Base-by-base conservation (phyloP, 1,140 invertebrate genomes). In the Pogonognathellus flavescens region DNA sequence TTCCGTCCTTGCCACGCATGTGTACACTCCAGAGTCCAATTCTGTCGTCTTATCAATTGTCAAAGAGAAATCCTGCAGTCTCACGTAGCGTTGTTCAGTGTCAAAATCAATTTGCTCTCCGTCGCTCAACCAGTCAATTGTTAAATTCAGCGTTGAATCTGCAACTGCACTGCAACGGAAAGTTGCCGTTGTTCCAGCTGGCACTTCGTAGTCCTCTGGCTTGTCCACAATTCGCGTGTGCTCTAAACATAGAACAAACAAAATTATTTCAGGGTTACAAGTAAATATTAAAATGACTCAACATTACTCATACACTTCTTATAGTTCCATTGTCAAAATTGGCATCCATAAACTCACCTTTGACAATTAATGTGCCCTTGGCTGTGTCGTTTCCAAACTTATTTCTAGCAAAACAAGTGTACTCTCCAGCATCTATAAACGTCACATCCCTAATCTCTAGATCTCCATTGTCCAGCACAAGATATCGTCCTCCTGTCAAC, bases 11-110 rank as follows among this genome's bases (percentile, higher is more conserved):
- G 98, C 98, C n/a, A 98, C 93, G 91, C 98, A 99, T 0, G 97
- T 99, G 89, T 99, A 99, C 70, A 93, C 94, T 14, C 97, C 98
- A 11, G 98, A 98, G 91, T 99, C 97, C 81, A 98, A 91, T 91
- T 98, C 97, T 31, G 94, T 95, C 14, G 97, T 98, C 91, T 98
- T 97, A 9, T 95, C 95, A 82, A 99, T 98, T 10, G 95, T 96
- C 80, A 99, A 91, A 0, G 98, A 98, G 90, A 96, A 96, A 91
- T 99, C 97, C 87, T 95, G 95, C 82, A 94, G 94, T 90, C 94
- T 93, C 0, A 95, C 93, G 90, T 96, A 97, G 59, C 96, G 93
- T 50, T 96, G 95, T 90, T 97, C 94, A 83, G 93, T 92, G 82
- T 97, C 96, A 89, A 97, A 96, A 91, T 98, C 96, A 76, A 99